Evolutionary conservation across 1,140 invertebrate species (phyloP), one percentile per base, ranked within the genome.

Genomic region (Drosophila seguyi): DNA sequence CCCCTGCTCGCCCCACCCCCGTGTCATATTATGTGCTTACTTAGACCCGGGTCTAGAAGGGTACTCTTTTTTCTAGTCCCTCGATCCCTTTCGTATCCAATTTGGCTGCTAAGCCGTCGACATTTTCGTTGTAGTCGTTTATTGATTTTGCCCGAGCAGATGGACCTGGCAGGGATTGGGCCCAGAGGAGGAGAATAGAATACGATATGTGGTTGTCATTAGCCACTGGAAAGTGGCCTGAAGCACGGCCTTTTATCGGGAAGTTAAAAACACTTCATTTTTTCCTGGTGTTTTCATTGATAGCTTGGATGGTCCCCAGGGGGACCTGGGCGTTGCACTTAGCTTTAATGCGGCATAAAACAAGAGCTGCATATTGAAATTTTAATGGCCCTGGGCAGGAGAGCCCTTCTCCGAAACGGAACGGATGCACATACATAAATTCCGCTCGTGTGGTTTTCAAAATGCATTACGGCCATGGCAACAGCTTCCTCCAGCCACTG

Each of bases 371-470:
- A 53, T 71, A 69, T 56, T 73, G 67, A 67, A 80, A 67, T 83
- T 86, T 82, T 79, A 79, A 79, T 87, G 14, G 25, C 29, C 47
- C n/a, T n/a, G 16, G 25, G 13, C 18, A 52, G 31, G 45, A 67
- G 27, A 14, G 16, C 22, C 61, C 36, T 38, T 69, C 45, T 11
- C 7, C 27, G 31, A 41, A 42, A 11, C 39, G 29, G 63, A 79
- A 10, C 66, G 72, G 80, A 83, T 87, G 85, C 60, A 73, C 74
- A 75, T 73, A 52, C 63, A 79, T 88, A 79, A 88, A 87, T 88
- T 87, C 84, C 84, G 84, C 84, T 87, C 85, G 84, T 87, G 85
- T 88, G 84, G 84, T 90, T 87, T 88, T 71, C 65, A 66, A 80
- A 88, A 88, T 88, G 84, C 84, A 88, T 87, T 87, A 88, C 60